A percentile compares a stretch with the other conserved stretches of the same genome.
Evolutionary conservation across 2,888 invertebrate genomes (phyloP).

Genomic region (Atethmia centrago): DNA sequence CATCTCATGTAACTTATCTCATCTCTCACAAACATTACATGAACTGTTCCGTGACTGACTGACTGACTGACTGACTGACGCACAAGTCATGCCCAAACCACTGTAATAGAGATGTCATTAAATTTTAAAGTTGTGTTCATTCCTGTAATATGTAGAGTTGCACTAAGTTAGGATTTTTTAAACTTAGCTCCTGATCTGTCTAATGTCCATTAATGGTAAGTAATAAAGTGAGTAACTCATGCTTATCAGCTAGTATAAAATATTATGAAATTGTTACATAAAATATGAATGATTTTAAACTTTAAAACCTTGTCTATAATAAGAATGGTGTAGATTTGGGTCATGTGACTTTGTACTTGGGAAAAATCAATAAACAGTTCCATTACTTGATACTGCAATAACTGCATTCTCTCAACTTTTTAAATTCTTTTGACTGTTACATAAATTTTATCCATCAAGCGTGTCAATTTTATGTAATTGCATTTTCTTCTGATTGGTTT

Average conservation of each 20-base stretch:
- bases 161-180: not conserved
- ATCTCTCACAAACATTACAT: not conserved
- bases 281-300: not conserved
- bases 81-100: not conserved
- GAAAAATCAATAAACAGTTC: constrained; percentile 4
- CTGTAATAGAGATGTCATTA: not conserved
- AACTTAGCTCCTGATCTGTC: not conserved
- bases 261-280: constrained; percentile 6
- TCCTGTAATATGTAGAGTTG: not conserved
- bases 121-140: not conserved
- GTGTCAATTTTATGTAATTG: not conserved
- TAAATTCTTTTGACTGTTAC: not conserved
- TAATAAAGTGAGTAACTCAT: not conserved
- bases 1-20: not conserved
- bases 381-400: not conserved
- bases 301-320: not conserved
- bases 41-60: not conserved
- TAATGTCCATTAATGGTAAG: not conserved
- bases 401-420: not conserved
- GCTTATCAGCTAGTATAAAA: not conserved
- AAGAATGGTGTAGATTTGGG: not conserved
- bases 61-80: not conserved
- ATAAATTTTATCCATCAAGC: not conserved
- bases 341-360: constrained; percentile 28
- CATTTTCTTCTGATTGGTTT: not conserved